These are phyloP conservation scores for Orius insidiosus DNA, from an alignment of 1,140 invertebrate genomes.

Conservation along the genomic window DNA sequence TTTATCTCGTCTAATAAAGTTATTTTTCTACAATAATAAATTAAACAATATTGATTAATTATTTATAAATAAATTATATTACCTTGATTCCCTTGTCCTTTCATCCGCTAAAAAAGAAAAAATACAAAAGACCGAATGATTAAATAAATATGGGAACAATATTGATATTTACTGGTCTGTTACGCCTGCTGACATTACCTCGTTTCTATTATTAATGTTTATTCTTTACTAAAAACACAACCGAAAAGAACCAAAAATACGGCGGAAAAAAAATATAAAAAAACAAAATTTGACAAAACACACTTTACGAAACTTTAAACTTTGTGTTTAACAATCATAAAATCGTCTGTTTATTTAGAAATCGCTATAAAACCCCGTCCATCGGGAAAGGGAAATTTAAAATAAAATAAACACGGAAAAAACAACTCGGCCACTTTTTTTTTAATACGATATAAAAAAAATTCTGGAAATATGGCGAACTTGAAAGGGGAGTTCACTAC, in stretches of 20 bases:
- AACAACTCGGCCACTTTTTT: too few species aligned
- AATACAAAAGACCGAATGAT: slow-evolving; percentile 4
- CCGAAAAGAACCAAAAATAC: slow-evolving; percentile 6
- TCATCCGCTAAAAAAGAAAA: slow-evolving; percentile 53
- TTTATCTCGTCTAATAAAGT: too few species aligned
- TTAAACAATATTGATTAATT: neutral
- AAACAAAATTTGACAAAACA: slow-evolving; percentile 6
- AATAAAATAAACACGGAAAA: slow-evolving; percentile 10
- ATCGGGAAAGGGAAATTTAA: slow-evolving; percentile 12
- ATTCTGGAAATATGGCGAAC: slow-evolving; percentile 5
- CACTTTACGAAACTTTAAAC: slow-evolving; percentile 2
- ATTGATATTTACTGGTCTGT: slow-evolving; percentile 25
- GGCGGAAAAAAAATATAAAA: neutral
- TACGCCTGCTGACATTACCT: slow-evolving; percentile 30
- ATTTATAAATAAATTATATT: slow-evolving; percentile 21
- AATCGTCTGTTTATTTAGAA: slow-evolving; percentile 2
- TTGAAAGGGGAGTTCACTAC: neutral
- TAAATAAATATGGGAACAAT: neutral
- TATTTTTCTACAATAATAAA: slow-evolving; percentile 14
- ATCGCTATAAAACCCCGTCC: slow-evolving; percentile 6
- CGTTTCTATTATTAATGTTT: slow-evolving; percentile 14
- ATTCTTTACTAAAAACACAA: neutral
- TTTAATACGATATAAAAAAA: too few species aligned
- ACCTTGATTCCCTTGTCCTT: slow-evolving; percentile 74
- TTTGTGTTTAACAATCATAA: neutral